Conservation (phyloP, 2,797 vertebrate genomes). For the Acanthopagrus latus region DNA sequence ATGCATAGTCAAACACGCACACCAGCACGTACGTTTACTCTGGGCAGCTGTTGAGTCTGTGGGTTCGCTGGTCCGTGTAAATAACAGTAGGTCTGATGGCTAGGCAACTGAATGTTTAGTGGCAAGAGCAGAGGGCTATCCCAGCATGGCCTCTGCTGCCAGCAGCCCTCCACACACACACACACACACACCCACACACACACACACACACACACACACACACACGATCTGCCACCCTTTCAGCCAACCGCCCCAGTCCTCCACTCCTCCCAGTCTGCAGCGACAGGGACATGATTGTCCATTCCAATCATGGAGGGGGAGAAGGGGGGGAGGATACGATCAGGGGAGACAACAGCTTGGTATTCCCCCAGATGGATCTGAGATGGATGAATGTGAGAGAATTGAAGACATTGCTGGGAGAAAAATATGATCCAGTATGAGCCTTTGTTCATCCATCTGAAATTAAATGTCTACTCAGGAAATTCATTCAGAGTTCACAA, state of each 20-base stretch:
- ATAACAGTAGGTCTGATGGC: constrained; percentile 74
- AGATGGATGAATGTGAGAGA: constrained; percentile 38
- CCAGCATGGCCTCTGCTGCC: constrained; percentile 50
- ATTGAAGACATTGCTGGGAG: constrained; percentile 37
- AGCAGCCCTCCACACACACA: constrained; percentile 20
- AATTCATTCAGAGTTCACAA: constrained; percentile 24
- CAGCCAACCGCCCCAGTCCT: constrained; percentile 27
- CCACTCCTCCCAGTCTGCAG: constrained; percentile 41
- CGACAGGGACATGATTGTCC: constrained; percentile 45
- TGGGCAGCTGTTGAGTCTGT: constrained; percentile 70
- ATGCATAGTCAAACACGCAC: constrained; percentile 14
- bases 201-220: not conserved
- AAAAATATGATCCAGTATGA: constrained; percentile 52
- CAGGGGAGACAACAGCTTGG: constrained; percentile 50
- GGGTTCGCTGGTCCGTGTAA: constrained; percentile 70
- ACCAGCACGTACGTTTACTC: constrained; percentile 39
- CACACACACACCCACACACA: not conserved
- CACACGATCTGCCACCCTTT: constrained; percentile 30
- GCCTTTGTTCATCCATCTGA: constrained; percentile 35
- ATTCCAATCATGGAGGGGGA: constrained; percentile 49
- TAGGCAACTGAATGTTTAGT: constrained; percentile 73
- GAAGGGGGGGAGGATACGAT: not conserved
- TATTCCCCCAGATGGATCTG: constrained; percentile 41
- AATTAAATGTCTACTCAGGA: constrained; percentile 41
- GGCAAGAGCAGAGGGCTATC: constrained; percentile 56